A percentile compares a stretch with the other conserved stretches of the same genome.
phyloP scores from a whole-genome alignment of 1,140 invertebrate species.

The Drosophila azteca region DNA sequence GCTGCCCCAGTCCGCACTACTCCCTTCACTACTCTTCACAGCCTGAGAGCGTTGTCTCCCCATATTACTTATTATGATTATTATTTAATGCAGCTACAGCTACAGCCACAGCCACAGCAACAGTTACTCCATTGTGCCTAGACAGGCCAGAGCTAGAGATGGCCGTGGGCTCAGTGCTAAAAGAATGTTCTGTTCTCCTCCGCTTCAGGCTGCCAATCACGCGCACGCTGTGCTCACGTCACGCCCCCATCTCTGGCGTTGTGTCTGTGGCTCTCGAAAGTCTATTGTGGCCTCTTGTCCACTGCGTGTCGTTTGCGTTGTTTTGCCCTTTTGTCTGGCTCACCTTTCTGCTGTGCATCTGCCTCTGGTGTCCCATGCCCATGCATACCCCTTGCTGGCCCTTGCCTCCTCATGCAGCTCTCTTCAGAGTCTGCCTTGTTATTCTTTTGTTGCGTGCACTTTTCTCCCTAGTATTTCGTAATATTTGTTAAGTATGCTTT shows the following conservation, averaged over 20 bases:
- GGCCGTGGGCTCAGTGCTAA: slow-evolving; percentile 27
- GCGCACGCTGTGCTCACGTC: slow-evolving; percentile 42
- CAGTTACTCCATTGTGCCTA: slow-evolving; percentile 48
- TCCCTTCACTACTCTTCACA: background rate
- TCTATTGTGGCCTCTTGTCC: slow-evolving; percentile 58
- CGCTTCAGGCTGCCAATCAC: background rate
- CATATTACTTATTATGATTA: slow-evolving; percentile 80
- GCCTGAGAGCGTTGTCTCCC: slow-evolving; percentile 57
- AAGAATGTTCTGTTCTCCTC: background rate
- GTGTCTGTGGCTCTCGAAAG: slow-evolving; percentile 13
- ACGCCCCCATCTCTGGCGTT: slow-evolving; percentile 49
- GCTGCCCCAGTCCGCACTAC: background rate
- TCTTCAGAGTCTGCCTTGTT: slow-evolving; percentile 53
- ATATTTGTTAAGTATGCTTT: slow-evolving; percentile 81
- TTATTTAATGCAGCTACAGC: slow-evolving; percentile 72
- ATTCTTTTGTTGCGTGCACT: slow-evolving; percentile 80
- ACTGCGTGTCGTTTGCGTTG: slow-evolving; percentile 66
- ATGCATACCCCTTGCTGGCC: slow-evolving; percentile 10
- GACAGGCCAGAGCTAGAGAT: slow-evolving; percentile 28
- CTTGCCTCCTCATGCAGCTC: slow-evolving; percentile 15
- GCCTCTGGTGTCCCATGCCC: slow-evolving; percentile 5
- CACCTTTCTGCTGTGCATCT: slow-evolving; percentile 51
- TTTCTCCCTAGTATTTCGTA: slow-evolving; percentile 77
- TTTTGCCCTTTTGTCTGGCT: slow-evolving; percentile 66
- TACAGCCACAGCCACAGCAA: slow-evolving; percentile 58